Evolutionary conservation across 2,797 vertebrate species (phyloP).

Genomic region (Lithobates sylvaticus): DNA sequence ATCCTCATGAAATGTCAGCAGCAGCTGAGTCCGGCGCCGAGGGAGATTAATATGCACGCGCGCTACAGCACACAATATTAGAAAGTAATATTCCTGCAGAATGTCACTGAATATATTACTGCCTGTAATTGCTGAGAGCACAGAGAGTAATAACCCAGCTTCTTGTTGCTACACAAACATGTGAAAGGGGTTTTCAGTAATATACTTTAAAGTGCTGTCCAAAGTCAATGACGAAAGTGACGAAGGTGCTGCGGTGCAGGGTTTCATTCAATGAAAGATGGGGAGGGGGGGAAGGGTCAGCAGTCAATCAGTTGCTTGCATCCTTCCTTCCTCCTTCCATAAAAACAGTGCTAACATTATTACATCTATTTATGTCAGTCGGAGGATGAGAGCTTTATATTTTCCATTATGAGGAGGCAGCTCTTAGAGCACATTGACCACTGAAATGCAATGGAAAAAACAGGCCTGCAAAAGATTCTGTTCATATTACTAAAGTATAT

Average conservation of each 20-base stretch:
- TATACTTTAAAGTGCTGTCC: conserved; percentile 46
- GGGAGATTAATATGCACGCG: conserved; percentile 72
- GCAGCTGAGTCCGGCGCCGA: conserved; percentile 67
- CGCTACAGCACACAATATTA: conserved; percentile 73
- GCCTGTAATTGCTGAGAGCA: conserved; percentile 60
- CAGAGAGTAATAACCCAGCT: conserved; percentile 58
- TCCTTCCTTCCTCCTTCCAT: background rate
- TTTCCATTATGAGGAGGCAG: background rate
- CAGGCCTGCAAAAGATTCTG: background rate
- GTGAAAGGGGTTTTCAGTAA: conserved; percentile 38
- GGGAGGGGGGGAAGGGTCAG: background rate
- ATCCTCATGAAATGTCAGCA: conserved; percentile 69
- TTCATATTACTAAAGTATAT: background rate
- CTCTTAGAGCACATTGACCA: background rate
- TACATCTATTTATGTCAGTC: background rate
- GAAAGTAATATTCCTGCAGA: conserved; percentile 71
- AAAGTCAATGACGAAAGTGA: background rate
- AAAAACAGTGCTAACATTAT: background rate
- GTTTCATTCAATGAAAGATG: conserved; percentile 5
- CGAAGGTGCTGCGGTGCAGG: background rate
- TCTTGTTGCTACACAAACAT: conserved; percentile 58
- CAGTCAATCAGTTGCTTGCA: conserved; percentile 1
- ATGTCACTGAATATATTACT: conserved; percentile 74
- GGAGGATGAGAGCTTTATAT: background rate
- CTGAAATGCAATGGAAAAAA: background rate